These are phyloP conservation scores for Hedychridium roseum DNA, from an alignment of 2,888 invertebrate species.

Conservation along the genomic window DNA sequence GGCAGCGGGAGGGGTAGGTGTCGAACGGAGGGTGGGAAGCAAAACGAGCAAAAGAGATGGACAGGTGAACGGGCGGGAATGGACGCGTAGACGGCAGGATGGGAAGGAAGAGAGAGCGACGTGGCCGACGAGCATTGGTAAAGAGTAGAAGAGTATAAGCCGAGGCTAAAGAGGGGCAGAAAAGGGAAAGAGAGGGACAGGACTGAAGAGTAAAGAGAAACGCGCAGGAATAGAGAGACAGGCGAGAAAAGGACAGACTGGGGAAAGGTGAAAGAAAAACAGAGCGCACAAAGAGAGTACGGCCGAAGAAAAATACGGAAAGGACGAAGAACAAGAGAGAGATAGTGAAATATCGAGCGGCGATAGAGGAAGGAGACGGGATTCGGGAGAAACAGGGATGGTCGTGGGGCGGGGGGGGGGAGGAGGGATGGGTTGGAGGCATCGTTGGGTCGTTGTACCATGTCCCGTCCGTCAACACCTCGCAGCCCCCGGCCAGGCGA, in stretches of 20 bases:
- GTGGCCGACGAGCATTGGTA: constrained; percentile 14
- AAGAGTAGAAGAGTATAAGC: constrained; percentile 8
- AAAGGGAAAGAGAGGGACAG: constrained; percentile 16
- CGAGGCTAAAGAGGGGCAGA: constrained; percentile 6
- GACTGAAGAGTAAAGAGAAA: constrained; percentile 9
- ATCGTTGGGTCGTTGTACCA: constrained; percentile 55
- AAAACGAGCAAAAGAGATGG: constrained; percentile 39
- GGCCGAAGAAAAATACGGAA: constrained; percentile 2
- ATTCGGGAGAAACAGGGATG: constrained; percentile 19
- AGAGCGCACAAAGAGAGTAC: constrained; percentile 7
- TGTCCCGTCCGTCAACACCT: constrained; percentile 61
- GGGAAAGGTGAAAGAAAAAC: not conserved
- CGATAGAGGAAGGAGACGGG: constrained; percentile 23
- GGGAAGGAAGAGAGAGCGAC: constrained; percentile 11
- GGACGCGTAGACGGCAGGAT: not conserved
- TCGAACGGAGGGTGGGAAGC: constrained; percentile 45
- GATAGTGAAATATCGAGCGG: constrained; percentile 24
- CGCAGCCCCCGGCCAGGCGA: constrained; percentile 49
- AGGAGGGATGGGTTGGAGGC: constrained; percentile 37
- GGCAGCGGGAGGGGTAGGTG: constrained; percentile 51
- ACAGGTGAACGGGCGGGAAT: no score
- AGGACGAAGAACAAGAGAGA: constrained; percentile 22
- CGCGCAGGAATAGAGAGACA: no score
- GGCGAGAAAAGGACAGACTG: constrained; percentile 3
- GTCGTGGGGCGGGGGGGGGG: constrained; percentile 17